Evolutionary conservation across 2,888 invertebrate genomes (phyloP).

Genomic region (Tetramorium bicarinatum): DNA sequence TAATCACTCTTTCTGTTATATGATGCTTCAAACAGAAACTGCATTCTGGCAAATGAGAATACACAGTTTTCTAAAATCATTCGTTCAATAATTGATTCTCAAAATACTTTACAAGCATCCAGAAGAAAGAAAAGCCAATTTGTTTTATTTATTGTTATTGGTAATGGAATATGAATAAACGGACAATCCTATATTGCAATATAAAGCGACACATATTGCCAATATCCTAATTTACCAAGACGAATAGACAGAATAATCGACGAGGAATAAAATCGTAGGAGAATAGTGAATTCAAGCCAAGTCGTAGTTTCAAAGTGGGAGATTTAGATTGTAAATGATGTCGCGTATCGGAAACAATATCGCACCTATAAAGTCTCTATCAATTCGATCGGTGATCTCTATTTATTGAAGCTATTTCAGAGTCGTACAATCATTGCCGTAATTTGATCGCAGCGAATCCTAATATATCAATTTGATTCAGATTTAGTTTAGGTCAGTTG

Average conservation of each 20-base stretch:
- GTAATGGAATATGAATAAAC: neutral
- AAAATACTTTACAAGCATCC: neutral
- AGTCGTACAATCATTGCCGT: slow-evolving; percentile 40
- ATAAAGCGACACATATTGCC: slow-evolving; percentile 15
- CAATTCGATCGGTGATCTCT: slow-evolving; percentile 67
- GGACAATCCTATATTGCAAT: neutral
- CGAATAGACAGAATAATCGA: neutral
- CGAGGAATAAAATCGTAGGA: neutral
- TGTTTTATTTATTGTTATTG: neutral
- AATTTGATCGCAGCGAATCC: neutral
- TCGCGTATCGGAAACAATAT: slow-evolving; percentile 75
- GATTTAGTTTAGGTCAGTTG: slow-evolving; percentile 2
- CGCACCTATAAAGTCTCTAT: slow-evolving; percentile 74
- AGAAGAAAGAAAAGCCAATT: neutral
- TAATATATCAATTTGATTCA: slow-evolving; percentile 7
- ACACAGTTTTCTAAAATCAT: neutral
- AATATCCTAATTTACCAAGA: slow-evolving; percentile 13
- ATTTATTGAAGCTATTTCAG: slow-evolving; percentile 76
- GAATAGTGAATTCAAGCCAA: slow-evolving; percentile 14
- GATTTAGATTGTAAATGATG: slow-evolving; percentile 62
- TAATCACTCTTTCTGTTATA: neutral
- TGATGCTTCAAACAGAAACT: neutral
- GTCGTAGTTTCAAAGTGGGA: slow-evolving; percentile 22
- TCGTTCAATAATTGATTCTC: neutral
- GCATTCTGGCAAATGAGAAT: neutral